Conservation (phyloP, 2,113 vertebrate genomes). For the Vimba vimba region DNA sequence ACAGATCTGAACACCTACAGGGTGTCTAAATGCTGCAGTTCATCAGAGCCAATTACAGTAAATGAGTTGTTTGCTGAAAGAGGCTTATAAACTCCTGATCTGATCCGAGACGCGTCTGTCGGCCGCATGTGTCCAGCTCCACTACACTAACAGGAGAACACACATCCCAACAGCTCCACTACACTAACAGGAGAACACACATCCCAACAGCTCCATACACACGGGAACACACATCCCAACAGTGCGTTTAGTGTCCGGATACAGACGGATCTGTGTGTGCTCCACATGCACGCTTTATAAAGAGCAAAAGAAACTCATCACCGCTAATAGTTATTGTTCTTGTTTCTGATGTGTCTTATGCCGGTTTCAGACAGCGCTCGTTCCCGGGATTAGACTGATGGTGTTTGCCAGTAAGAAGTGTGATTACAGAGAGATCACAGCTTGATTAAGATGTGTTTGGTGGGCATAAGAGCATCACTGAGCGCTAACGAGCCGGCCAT, state of each 20-base stretch:
- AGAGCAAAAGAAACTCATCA: neutral
- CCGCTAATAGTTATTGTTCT: neutral
- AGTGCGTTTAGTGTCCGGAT: too few species aligned
- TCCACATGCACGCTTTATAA: too few species aligned
- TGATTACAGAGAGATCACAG: constrained; percentile 76
- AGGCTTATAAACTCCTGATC: constrained; percentile 53
- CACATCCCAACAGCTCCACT: too few species aligned
- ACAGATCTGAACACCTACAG: too few species aligned
- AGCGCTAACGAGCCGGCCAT: constrained; percentile 74
- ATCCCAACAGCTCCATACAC: too few species aligned
- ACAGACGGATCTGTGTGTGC: too few species aligned
- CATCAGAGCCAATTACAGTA: constrained; percentile 47
- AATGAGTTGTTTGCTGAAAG: constrained; percentile 78
- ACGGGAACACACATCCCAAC: too few species aligned
- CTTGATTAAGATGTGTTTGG: constrained; percentile 74
- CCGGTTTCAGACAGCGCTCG: constrained; percentile 54
- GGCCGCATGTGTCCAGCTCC: too few species aligned
- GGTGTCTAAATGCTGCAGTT: too few species aligned
- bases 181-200: too few species aligned
- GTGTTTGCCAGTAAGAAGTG: constrained; percentile 77
- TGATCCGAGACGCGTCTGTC: neutral
- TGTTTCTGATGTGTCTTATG: neutral
- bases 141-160: too few species aligned
- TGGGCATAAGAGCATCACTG: constrained; percentile 76
- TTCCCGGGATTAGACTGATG: constrained; percentile 60